Evolutionary conservation across 1,140 invertebrate species (phyloP).

Genomic region (Eriosoma lanigerum): DNA sequence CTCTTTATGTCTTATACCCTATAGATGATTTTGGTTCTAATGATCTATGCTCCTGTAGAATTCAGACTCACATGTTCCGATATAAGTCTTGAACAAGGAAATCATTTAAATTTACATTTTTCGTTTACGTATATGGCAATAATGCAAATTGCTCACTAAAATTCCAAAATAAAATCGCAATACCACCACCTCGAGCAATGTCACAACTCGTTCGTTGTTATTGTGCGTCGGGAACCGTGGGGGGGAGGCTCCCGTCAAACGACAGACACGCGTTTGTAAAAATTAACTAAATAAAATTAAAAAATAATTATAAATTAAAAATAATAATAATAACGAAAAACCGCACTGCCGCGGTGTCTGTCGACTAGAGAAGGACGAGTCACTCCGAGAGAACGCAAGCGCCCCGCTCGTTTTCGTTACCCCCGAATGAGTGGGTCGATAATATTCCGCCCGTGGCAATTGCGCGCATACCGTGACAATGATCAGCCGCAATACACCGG

Average conservation of each 20-base stretch:
- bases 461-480: neutral
- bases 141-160: no score
- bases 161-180: no score
- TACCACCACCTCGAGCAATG: neutral
- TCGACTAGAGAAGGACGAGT: neutral
- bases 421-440: slow-evolving; percentile 23
- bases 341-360: neutral
- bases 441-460: slow-evolving; percentile 39
- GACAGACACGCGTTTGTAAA: neutral
- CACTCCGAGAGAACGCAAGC: slow-evolving; percentile 32
- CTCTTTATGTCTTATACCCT: no score
- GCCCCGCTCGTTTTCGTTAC: slow-evolving; percentile 1
- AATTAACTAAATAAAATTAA: neutral
- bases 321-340: neutral
- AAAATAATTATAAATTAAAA: no score
- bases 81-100: no score
- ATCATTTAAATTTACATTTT: no score
- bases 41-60: no score
- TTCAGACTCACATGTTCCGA: no score
- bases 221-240: no score
- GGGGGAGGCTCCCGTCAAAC: no score
- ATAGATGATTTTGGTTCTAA: no score
- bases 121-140: no score
- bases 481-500: slow-evolving; percentile 23
- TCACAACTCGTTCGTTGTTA: neutral